Evolutionary conservation across 2,113 vertebrate genomes (phyloP), one percentile per base, ranked within the genome.

Genomic region (Jacana jacana): DNA sequence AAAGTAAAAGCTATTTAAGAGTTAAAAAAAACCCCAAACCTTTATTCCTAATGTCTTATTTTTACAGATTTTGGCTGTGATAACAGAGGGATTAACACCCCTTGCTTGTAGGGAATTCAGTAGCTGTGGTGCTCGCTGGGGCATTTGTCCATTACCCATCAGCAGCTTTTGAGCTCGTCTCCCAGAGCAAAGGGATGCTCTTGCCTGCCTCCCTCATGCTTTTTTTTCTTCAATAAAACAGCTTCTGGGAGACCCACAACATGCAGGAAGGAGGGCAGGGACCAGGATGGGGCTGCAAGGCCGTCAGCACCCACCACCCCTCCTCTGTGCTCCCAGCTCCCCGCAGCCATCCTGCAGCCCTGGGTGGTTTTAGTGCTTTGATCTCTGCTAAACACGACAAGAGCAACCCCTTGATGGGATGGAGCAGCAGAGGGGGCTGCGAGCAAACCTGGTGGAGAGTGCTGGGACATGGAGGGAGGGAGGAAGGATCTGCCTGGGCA

Each of bases 231-330:
- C 7, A 65, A 28, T 23, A 15, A 8, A 89, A 4, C 37, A 14
- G 39, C 57, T 65, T 31, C 33, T 6, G 37, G 35, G 57, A 28
- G 22, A 39, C 9, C 13, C 31, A 15, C 23, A 17, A 0, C 8
- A 27, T 0, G 0, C 30, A 6, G 79, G 54, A 61, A 37, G 68
- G 16, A 9, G 44, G 63, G 28, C 57, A 20, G 37, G 33, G 64
- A 25, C 37, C 48, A 13, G 68, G 64, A 61, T 52, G 71, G 58
- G 6, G 0, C 49, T 6, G 28, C 33, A 17, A 5, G 7, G 35
- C 28, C 79, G 46, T 46, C 0, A 0, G 28, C 15, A 6, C 63
- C 2, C 0, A 25, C 35, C 11, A 0, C 39, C 58, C 25, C 42
- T 31, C 35, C 58, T 37, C 40, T 27, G 10, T 39, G 40, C 17